Conservation (phyloP, 2,797 vertebrate species). For the Pseudocheirus occidentalis region DNA sequence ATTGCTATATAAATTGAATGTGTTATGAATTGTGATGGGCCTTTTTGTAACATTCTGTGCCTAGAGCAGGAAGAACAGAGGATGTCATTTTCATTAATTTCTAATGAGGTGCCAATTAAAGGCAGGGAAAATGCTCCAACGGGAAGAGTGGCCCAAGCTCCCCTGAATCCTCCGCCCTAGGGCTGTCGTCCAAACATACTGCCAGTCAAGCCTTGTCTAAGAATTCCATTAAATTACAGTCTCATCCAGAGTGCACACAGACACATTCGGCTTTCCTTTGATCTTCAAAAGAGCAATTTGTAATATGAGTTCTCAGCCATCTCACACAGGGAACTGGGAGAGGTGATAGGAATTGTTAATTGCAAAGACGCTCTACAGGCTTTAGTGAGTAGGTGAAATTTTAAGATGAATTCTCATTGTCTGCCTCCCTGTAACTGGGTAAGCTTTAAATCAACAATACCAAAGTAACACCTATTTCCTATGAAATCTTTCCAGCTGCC, state of each 20-base stretch:
- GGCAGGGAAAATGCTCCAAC: constrained; percentile 83
- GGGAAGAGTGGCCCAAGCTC: constrained; percentile 85
- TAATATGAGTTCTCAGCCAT: constrained; percentile 86
- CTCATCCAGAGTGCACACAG: constrained; percentile 83
- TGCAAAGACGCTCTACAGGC: constrained; percentile 79
- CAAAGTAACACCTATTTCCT: constrained; percentile 73
- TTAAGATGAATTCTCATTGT: constrained; percentile 78
- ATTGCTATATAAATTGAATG: constrained; percentile 87
- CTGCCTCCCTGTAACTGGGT: constrained; percentile 74
- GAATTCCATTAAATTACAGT: constrained; percentile 87
- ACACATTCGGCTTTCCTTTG: constrained; percentile 86
- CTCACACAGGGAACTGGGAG: constrained; percentile 79
- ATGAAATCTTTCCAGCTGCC: constrained; percentile 61
- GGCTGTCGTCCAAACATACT: constrained; percentile 82
- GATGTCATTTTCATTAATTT: constrained; percentile 91
- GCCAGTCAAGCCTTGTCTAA: constrained; percentile 80
- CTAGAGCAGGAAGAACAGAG: constrained; percentile 88
- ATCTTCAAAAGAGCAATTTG: constrained; percentile 91
- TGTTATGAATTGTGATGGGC: constrained; percentile 88
- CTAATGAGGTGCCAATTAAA: constrained; percentile 92
- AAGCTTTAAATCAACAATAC: constrained; percentile 82
- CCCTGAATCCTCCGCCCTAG: constrained; percentile 83
- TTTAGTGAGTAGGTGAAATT: constrained; percentile 77
- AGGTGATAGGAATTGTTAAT: constrained; percentile 88
- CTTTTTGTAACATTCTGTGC: constrained; percentile 87